phyloP scores from a whole-genome alignment of 2,113 vertebrate species.

The Engraulis encrasicolus region DNA sequence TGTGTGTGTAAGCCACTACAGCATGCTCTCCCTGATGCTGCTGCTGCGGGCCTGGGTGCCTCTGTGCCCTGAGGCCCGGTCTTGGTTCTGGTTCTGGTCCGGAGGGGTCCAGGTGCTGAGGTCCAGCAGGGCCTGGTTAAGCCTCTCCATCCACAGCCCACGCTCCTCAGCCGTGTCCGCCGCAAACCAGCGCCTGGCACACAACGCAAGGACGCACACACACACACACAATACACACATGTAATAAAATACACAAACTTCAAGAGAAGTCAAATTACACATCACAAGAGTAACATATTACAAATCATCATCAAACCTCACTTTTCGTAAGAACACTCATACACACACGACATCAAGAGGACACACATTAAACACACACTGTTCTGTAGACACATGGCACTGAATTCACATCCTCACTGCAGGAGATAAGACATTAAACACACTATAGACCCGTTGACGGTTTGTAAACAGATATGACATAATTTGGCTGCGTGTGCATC shows the following conservation, averaged over 20 bases:
- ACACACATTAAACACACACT: no score
- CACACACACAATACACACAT: background rate
- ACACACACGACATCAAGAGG: no score
- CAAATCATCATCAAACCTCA: no score
- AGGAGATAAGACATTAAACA: no score
- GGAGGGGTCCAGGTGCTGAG: slow-evolving; percentile 70
- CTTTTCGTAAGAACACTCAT: no score
- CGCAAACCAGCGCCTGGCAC: slow-evolving; percentile 75
- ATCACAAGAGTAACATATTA: background rate
- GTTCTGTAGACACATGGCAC: no score
- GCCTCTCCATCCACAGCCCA: slow-evolving; percentile 74
- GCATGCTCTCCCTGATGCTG: slow-evolving; percentile 67
- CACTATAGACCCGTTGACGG: no score
- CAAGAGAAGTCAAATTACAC: background rate
- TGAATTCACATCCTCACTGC: no score
- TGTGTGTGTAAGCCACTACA: slow-evolving; percentile 50
- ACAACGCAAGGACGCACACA: background rate
- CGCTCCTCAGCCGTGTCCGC: slow-evolving; percentile 73
- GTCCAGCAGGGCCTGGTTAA: slow-evolving; percentile 76
- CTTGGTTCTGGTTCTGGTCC: background rate
- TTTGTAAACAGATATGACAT: no score
- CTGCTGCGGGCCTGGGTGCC: slow-evolving; percentile 31
- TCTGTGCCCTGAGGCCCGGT: background rate
- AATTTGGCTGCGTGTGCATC: no score
- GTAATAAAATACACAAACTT: background rate